Evolutionary conservation across 2,888 invertebrate species (phyloP).

Genomic region (Temnothorax unifasciatus): DNA sequence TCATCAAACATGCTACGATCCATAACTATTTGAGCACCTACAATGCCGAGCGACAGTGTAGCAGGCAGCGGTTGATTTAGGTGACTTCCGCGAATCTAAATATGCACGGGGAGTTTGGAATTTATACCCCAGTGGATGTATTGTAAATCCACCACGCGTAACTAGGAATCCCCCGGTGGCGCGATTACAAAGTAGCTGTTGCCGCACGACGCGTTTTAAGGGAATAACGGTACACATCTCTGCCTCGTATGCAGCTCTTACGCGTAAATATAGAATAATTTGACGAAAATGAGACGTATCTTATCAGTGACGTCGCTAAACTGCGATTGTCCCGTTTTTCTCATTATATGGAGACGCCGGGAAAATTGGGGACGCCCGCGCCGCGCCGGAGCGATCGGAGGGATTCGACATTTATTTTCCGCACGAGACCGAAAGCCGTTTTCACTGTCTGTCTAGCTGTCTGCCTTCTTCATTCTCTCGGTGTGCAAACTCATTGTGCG

Average conservation of each 20-base stretch:
- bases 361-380: too few relatives aligned
- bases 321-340: background rate
- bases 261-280: background rate
- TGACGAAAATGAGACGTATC: background rate
- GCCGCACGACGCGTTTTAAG: constrained; percentile 22
- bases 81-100: constrained; percentile 45
- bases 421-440: constrained; percentile 48
- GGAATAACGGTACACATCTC: constrained; percentile 11
- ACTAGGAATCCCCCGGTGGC: constrained; percentile 42
- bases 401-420: constrained; percentile 54
- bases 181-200: constrained; percentile 46
- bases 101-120: constrained; percentile 39
- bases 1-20: constrained; percentile 14
- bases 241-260: background rate
- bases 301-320: background rate
- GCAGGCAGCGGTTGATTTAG: constrained; percentile 42
- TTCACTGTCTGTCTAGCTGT: constrained; percentile 57
- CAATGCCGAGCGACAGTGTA: constrained; percentile 3
- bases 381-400: constrained; percentile 12
- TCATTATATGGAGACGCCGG: background rate
- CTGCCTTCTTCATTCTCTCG: constrained; percentile 57
- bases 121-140: constrained; percentile 47
- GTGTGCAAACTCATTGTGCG: constrained; percentile 56
- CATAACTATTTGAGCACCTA: background rate
- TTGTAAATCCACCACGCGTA: constrained; percentile 49